Conservation (phyloP, 2,797 vertebrate genomes). For the Falco berigora region DNA sequence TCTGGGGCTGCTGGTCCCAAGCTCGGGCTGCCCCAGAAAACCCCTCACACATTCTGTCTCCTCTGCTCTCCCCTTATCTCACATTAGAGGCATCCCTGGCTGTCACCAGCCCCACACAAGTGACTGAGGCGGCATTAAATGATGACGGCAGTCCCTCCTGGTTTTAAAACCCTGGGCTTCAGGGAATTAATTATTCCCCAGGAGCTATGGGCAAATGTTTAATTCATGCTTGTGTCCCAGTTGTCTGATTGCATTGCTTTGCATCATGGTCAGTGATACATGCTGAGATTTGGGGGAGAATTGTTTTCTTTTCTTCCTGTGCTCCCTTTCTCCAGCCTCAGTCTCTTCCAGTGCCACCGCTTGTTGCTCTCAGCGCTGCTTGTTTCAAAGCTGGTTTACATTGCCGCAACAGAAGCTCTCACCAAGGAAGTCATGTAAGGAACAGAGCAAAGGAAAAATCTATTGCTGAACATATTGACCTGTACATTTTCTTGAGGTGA, state of each 20-base stretch:
- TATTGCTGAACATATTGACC: not conserved
- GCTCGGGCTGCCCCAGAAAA: not conserved
- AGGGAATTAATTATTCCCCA: not conserved
- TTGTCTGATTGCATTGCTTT: not conserved
- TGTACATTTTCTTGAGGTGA: not conserved
- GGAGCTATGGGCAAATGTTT: not conserved
- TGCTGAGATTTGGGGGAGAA: not conserved
- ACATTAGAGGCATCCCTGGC: not conserved
- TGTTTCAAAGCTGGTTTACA: not conserved
- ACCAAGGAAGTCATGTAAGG: not conserved
- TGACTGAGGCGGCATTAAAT: not conserved
- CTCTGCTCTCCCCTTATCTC: not conserved
- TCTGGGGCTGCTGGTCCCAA: not conserved
- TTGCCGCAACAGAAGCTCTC: not conserved
- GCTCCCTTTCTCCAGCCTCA: not conserved
- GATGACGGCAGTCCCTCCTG: not conserved
- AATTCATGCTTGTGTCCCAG: not conserved
- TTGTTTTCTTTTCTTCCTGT: not conserved
- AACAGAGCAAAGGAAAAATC: not conserved
- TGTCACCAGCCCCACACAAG: not conserved
- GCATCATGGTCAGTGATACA: not conserved
- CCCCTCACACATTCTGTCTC: not conserved
- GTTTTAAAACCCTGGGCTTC: not conserved
- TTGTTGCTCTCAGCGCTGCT: not conserved
- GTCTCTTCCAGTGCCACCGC: rapidly evolving